Conservation (phyloP, 2,888 invertebrate genomes). For the Macaria notata region DNA sequence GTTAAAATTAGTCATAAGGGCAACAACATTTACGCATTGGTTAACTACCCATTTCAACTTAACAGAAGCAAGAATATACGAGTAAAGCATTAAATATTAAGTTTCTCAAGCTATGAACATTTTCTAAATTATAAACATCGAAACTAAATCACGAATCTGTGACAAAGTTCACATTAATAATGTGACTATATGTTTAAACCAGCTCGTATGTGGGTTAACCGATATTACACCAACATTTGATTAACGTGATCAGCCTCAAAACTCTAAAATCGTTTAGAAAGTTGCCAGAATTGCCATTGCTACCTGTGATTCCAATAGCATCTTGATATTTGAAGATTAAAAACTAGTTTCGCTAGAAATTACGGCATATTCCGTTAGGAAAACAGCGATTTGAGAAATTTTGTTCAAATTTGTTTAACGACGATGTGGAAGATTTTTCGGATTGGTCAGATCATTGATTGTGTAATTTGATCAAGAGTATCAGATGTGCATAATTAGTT, state of each 20-base stretch:
- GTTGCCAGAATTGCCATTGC: constrained; percentile 41
- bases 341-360: constrained; percentile 6
- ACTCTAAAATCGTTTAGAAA: constrained; percentile 44
- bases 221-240: constrained; percentile 20
- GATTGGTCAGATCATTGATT: background rate
- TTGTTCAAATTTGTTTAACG: background rate
- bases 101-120: too few species aligned
- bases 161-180: constrained; percentile 15
- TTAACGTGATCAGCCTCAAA: constrained; percentile 24
- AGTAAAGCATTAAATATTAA: too few species aligned
- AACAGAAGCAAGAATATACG: too few species aligned
- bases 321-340: constrained; percentile 5
- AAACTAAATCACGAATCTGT: constrained; percentile 8
- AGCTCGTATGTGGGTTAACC: constrained; percentile 18
- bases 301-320: constrained; percentile 21
- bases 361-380: constrained; percentile 10
- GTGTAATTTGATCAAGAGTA: too few species aligned
- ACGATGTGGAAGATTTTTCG: constrained; percentile 2
- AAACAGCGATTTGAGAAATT: constrained; percentile 2
- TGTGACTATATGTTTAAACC: constrained; percentile 6
- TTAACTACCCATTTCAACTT: too few species aligned
- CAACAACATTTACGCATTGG: too few species aligned
- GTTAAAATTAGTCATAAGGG: too few species aligned
- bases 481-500: too few species aligned
- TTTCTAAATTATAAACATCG: background rate